These are phyloP conservation scores for Podilymbus podiceps DNA, from an alignment of 2,113 vertebrate genomes.

Conservation along the genomic window DNA sequence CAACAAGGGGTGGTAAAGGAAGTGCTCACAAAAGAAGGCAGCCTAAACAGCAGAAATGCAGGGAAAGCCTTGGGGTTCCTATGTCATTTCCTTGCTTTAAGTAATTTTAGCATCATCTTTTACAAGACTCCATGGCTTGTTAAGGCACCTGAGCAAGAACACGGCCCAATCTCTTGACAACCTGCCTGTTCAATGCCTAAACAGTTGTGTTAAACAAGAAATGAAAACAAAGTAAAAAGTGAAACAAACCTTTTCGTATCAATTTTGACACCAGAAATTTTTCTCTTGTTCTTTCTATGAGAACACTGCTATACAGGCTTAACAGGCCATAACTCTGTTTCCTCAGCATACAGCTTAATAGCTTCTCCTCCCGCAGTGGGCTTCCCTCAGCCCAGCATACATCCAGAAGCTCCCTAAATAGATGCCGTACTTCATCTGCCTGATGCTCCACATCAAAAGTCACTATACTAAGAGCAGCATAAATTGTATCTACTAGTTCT, in stretches of 20 bases:
- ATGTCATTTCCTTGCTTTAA: not conserved
- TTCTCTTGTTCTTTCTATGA: conserved; percentile 79
- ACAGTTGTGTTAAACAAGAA: not conserved
- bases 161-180: not conserved
- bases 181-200: not conserved
- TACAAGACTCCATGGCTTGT: not conserved
- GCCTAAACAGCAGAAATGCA: not conserved
- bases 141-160: not conserved
- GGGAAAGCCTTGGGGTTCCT: not conserved
- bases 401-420: conserved; percentile 84
- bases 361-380: conserved; percentile 79
- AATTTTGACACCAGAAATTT: conserved; percentile 66
- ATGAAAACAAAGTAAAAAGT: not conserved
- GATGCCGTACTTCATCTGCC: conserved; percentile 70
- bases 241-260: conserved; percentile 77
- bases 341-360: conserved; percentile 84
- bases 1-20: not conserved
- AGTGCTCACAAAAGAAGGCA: not conserved
- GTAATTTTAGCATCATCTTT: not conserved
- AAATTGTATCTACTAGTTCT: conserved; percentile 76
- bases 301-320: conserved; percentile 76
- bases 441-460: conserved; percentile 70
- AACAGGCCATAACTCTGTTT: conserved; percentile 75
- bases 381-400: conserved; percentile 71
- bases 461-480: conserved; percentile 77